Base-by-base conservation (phyloP, 1,140 invertebrate species). In the Venturia canescens region DNA sequence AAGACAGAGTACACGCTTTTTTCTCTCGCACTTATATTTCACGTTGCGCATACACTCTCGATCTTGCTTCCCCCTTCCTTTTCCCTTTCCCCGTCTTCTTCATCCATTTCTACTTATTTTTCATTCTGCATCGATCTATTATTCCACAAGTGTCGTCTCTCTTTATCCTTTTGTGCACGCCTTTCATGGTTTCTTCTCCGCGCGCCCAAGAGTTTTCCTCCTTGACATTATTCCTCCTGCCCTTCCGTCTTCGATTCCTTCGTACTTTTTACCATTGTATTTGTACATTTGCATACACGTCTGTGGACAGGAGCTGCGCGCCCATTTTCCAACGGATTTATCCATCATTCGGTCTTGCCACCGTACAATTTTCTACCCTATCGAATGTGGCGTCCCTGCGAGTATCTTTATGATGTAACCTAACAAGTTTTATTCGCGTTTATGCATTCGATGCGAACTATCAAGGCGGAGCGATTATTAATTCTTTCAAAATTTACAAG, bases 101-200 rank as follows among this genome's bases (percentile, higher is more conserved):
- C 31, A n/a, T 34, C 7, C 31, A 34, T 34, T 34, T 34, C 31
- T 34, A 34, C 31, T 34, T 34, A 7, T 34, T 34, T 50, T 50
- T 50, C 18, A 6, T 50, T 50, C 48, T 50, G 48, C 48, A 50
- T 18, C 48, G 48, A 50, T 60, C 57, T n/a, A 60, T 60, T 53
- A 53, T 53, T 53, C 50, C 50, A 16, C 50, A n/a, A 53, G 3
- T 53, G n/a, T 13, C 50, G n/a, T 29, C 66, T 31, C 23, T 69
- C 66, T 69, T 69, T 29, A n/a, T 27, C 18, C 26, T 69, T 6
- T 69, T n/a, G 50, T 53, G 11, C n/a, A 69, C 29, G 27, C 66
- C 29, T 69, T 69, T 69, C 66, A 69, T 3, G 31, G 26, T 69
- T 34, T 34, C 31, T 69, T 69, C 66, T 31, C 13, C 66, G 31